Evolutionary conservation across 2,113 vertebrate genomes (phyloP), one percentile per base, ranked within the genome.

Genomic region (Crocuta crocuta): DNA sequence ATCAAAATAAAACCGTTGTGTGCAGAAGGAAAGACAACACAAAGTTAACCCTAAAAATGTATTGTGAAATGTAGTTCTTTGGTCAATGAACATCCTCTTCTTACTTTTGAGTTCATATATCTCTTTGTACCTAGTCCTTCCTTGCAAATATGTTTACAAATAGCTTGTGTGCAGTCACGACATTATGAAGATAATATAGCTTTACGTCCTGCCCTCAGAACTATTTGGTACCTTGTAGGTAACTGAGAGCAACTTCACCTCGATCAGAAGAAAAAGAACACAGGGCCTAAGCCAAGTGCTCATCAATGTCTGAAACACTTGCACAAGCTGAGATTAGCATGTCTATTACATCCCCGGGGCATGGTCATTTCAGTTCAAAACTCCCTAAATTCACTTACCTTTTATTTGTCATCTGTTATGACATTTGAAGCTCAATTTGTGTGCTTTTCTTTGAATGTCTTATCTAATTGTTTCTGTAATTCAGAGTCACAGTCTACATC

Each of bases 401-500:
- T 97, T 97, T 98, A 97, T 94, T 96, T 98, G 94, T 97, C 97
- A 97, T 98, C 94, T 96, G 65, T 98, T 98, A 91, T 96, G 97
- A 97, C 84, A 97, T 98, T 96, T 96, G 97, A 96, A 96, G 97
- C 91, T 96, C 97, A 94, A 71, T 98, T 96, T 96, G 71, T 95
- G 73, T 97, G 95, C 90, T 95, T 95, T 95, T 78, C 91, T 98
- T 97, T 83, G 71, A 85, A 78, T 74, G 81, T 85, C 96, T 97
- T 91, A 97, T 96, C 92, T 97, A 86, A 97, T 97, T 95, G 76
- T 97, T 91, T 86, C 92, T 96, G 78, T 89, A 93, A 96, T 92
- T 97, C 48, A 73, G 91, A 96, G 73, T 73, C 94, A 48, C 45
- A 91, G 65, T 90, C 70, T 63, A 80, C 58, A 71, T 98, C 90